Evolutionary conservation across 2,113 vertebrate genomes (phyloP), one percentile per base, ranked within the genome.

Genomic region (Macquaria australasica): DNA sequence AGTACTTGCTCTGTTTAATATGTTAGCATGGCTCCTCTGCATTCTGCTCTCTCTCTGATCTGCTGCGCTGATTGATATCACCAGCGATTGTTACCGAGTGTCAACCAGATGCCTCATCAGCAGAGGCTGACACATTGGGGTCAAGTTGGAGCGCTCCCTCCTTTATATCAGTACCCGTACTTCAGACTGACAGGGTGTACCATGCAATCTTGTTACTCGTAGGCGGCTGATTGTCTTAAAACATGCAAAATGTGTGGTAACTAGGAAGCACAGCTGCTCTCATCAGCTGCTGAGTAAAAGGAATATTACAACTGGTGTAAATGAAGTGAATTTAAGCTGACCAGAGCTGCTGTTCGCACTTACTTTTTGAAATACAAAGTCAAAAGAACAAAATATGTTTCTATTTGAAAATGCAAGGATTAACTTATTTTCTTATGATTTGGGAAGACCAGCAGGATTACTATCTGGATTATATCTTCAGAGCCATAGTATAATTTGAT

Each of bases 21-120:
- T 82, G 86, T 88, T 83, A 66, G 76, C 50, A 37, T 45, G 48
- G 68, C 88, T 90, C 60, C 78, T 84, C 75, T 68, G 83, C 60
- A 45, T 89, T 83, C 84, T 83, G 69, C 83, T 66, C 39, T 48
- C 59, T 69, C 80, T 91, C 88, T 89, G 90, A 91, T 94, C 91
- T 86, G 79, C 80, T 20, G 72, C 34, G 75, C 82, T 85, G 88
- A 92, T 89, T 94, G 92, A 93, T 93, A 92, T 89, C 90, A 79
- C 77, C 84, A 28, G 56, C 64, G 84, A 94, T 89, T 85, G 89
- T 93, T 91, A 75, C 83, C 71, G 67, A 86, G 85, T 76, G 83
- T 90, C 92, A 88, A 91, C 88, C 91, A 93, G 84, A 89, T 83
- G 90, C 89, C 87, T 94, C 89, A 91, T 93, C 93, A 90, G 87